phyloP scores from a whole-genome alignment of 1,140 invertebrate genomes.

The Zaprionus ghesquierei region DNA sequence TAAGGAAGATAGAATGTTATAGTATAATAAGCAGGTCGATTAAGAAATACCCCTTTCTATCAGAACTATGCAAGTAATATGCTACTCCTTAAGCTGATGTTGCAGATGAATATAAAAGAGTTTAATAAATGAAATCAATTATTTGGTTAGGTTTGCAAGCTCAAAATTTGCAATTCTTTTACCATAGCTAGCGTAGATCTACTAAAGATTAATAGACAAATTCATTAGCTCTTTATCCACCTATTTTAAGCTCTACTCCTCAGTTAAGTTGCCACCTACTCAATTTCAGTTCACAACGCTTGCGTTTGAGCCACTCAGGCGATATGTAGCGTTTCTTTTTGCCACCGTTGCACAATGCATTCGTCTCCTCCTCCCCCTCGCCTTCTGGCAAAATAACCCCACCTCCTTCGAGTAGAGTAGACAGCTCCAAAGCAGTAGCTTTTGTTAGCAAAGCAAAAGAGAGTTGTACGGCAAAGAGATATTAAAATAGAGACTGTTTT shows the following conservation, averaged over 20 bases:
- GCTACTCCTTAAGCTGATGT: no score
- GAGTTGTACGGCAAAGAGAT: background rate
- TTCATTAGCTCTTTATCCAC: background rate
- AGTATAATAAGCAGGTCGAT: no score
- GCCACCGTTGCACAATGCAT: slow-evolving; percentile 50
- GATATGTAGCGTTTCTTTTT: slow-evolving; percentile 80
- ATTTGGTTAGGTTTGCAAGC: no score
- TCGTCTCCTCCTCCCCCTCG: slow-evolving; percentile 14
- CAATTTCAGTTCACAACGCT: slow-evolving; percentile 79
- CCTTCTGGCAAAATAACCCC: slow-evolving; percentile 1
- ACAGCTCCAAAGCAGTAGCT: slow-evolving; percentile 63
- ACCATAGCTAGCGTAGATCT: background rate
- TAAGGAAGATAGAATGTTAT: background rate
- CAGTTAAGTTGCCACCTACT: slow-evolving; percentile 55
- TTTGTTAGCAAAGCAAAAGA: slow-evolving; percentile 21
- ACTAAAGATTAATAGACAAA: background rate
- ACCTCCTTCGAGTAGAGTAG: slow-evolving; percentile 35
- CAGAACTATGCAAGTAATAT: no score
- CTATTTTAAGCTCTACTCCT: background rate
- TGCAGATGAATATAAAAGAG: no score
- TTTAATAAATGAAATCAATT: no score
- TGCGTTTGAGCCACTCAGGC: slow-evolving; percentile 79
- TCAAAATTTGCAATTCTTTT: no score
- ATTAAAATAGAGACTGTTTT: background rate
- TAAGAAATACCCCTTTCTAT: no score